phyloP scores from a whole-genome alignment of 2,113 vertebrate species.

The Rutilus rutilus region DNA sequence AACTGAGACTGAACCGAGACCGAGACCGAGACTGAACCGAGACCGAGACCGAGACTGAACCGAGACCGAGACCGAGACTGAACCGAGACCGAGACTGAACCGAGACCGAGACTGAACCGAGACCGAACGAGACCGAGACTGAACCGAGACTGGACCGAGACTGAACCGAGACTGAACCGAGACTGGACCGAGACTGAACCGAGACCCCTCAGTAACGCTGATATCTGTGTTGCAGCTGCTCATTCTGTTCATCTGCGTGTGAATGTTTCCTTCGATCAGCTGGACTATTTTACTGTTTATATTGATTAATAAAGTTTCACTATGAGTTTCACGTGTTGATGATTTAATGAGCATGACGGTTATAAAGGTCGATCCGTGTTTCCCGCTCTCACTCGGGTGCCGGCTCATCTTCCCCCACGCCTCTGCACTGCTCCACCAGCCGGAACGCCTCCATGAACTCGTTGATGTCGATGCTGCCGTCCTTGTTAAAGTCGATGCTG shows the following conservation, averaged over 20 bases:
- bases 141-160: constrained; percentile 66
- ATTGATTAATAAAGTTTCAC: neutral
- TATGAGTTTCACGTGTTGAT: neutral
- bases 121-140: constrained; percentile 72
- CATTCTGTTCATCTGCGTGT: neutral
- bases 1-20: constrained; percentile 61
- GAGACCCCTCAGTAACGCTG: too few relatives aligned
- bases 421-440: constrained; percentile 77
- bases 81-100: too few relatives aligned
- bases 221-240: neutral
- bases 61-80: constrained; percentile 61
- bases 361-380: too few relatives aligned
- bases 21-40: constrained; percentile 59
- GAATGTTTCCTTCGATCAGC: neutral
- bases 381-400: neutral
- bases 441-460: constrained; percentile 97
- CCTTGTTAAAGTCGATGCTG: constrained; percentile 96
- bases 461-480: constrained; percentile 93
- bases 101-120: too few relatives aligned
- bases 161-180: constrained; percentile 72
- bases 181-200: constrained; percentile 60
- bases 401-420: neutral
- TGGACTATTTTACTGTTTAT: neutral
- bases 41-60: constrained; percentile 71
- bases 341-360: neutral